Percentiles rank a stretch among this genome's conserved stretches.
Conservation (phyloP, 2,888 invertebrate genomes). For the Himalopsyche anomala region DNA sequence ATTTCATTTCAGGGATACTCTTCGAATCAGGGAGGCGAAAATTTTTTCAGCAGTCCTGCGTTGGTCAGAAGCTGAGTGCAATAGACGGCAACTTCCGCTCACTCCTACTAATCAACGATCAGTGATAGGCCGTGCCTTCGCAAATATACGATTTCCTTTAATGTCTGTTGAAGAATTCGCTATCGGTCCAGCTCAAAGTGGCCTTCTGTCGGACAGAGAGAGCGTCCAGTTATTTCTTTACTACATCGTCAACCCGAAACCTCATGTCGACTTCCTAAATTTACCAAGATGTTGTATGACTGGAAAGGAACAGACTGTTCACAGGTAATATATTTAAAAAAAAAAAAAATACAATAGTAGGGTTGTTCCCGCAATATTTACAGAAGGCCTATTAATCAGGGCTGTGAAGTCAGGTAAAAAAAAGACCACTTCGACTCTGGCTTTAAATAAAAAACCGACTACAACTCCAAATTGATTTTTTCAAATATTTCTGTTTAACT, state of each 20-base stretch:
- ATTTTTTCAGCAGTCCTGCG: conserved; percentile 85
- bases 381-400: no score
- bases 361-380: no score
- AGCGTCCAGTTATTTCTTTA: conserved; percentile 85
- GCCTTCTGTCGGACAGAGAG: conserved; percentile 85
- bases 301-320: conserved; percentile 86
- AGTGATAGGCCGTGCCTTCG: conserved; percentile 83
- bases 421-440: no score
- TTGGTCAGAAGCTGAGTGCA: conserved; percentile 87
- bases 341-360: no score
- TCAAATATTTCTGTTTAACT: no score
- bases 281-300: conserved; percentile 86
- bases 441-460: no score
- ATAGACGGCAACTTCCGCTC: conserved; percentile 80
- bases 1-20: conserved; percentile 79
- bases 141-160: conserved; percentile 86
- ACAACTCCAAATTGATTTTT: no score
- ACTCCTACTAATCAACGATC: conserved; percentile 82
- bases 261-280: conserved; percentile 83
- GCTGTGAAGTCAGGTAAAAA: no score
- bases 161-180: conserved; percentile 93
- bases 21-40: conserved; percentile 86
- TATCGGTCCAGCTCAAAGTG: conserved; percentile 84
- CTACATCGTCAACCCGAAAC: conserved; percentile 86
- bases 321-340: conserved; percentile 68